A percentile compares a stretch with the other conserved stretches of the same genome.
These are phyloP conservation scores for Cottoperca gobio DNA, from an alignment of 2,797 vertebrate genomes.

Conservation along the genomic window DNA sequence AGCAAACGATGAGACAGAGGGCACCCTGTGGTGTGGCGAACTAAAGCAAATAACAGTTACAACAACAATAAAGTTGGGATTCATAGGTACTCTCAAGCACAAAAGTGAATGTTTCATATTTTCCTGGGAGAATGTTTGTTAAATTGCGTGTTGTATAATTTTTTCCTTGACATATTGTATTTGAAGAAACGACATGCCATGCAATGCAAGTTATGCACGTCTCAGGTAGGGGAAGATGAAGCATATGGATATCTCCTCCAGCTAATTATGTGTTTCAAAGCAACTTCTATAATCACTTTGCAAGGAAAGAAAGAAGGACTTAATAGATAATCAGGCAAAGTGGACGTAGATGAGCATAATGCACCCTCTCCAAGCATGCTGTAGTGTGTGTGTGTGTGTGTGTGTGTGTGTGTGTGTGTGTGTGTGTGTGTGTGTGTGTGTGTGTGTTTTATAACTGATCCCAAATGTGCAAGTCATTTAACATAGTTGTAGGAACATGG, in stretches of 20 bases:
- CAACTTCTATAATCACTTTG: slow-evolving; percentile 35
- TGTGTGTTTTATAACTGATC: slow-evolving; percentile 40
- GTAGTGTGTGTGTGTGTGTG: slow-evolving; percentile 18
- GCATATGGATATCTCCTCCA: not conserved
- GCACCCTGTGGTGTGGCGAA: slow-evolving; percentile 6
- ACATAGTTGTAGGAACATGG: slow-evolving; percentile 43
- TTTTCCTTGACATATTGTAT: not conserved
- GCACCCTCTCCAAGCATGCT: slow-evolving; percentile 45
- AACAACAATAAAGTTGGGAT: not conserved
- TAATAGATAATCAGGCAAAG: slow-evolving; percentile 51
- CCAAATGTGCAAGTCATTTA: slow-evolving; percentile 81
- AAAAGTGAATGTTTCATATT: not conserved
- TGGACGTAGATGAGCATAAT: slow-evolving; percentile 61
- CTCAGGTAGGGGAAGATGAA: not conserved
- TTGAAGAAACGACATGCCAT: slow-evolving; percentile 4
- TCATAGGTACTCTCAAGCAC: not conserved
- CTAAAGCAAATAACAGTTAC: slow-evolving; percentile 51
- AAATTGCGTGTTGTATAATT: not conserved
- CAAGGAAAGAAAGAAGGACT: slow-evolving; percentile 28
- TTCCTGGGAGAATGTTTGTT: not conserved
- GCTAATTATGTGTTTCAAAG: slow-evolving; percentile 30
- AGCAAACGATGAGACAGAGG: slow-evolving; percentile 27
- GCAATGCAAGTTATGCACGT: slow-evolving; percentile 1
- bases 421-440: slow-evolving; percentile 27
- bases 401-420: slow-evolving; percentile 31